phyloP scores from a whole-genome alignment of 1,140 invertebrate species.

The Habropoda laboriosa region DNA sequence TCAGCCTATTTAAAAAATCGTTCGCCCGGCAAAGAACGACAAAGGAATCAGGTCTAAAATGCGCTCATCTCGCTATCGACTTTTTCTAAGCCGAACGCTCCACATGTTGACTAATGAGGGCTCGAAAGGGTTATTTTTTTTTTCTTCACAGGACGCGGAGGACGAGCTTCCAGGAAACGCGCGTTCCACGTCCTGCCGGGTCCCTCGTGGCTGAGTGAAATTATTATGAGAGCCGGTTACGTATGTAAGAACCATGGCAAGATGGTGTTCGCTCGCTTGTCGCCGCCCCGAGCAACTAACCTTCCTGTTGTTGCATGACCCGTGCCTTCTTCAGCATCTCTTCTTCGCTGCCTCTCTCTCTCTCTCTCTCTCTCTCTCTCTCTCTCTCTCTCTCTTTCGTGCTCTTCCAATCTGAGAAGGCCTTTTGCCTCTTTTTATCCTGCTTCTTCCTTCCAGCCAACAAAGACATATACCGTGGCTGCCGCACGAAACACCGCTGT shows the following conservation, averaged over 20 bases:
- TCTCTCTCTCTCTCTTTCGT: not conserved
- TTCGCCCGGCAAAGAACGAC: not conserved
- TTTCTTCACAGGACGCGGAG: constrained; percentile 26
- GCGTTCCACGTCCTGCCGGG: constrained; percentile 49
- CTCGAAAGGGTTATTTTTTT: not conserved
- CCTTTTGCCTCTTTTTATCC: constrained; percentile 47
- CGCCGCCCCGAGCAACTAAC: constrained; percentile 79
- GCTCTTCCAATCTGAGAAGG: not conserved
- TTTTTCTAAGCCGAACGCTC: constrained; percentile 14
- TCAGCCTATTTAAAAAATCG: not conserved
- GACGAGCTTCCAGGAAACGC: constrained; percentile 64
- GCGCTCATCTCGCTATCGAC: constrained; percentile 11
- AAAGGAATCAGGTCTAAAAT: not conserved
- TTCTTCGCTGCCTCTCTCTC: constrained; percentile 3
- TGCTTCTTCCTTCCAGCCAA: constrained; percentile 21
- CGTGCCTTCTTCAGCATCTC: constrained; percentile 72
- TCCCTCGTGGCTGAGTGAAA: constrained; percentile 67
- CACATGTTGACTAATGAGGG: constrained; percentile 11
- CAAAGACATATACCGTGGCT: constrained; percentile 49
- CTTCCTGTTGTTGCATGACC: constrained; percentile 80
- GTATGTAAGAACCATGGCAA: constrained; percentile 70
- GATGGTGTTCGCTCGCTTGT: constrained; percentile 78
- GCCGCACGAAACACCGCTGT: constrained; percentile 53
- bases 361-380: constrained; percentile 34
- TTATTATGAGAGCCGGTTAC: constrained; percentile 76